Conservation (phyloP, 2,113 vertebrate species). For the Rhipidura dahli region DNA sequence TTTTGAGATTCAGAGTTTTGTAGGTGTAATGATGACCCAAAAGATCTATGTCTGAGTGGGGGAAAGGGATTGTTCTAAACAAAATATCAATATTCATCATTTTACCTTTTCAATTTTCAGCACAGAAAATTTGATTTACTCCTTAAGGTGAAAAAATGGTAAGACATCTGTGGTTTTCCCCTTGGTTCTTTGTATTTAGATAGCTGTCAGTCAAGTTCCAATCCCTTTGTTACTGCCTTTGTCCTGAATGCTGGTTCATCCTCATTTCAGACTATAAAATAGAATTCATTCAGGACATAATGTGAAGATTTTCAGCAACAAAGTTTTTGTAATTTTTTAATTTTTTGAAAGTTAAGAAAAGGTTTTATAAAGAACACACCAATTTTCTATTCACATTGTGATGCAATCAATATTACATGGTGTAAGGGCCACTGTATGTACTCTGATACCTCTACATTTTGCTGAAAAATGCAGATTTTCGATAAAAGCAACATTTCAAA, state of each 20-base stretch:
- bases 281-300: neutral
- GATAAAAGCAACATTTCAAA: neutral
- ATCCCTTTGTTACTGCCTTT: neutral
- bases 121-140: slow-evolving; percentile 68
- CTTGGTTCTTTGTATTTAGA: neutral
- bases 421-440: neutral
- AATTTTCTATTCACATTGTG: neutral
- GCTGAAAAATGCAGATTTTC: neutral
- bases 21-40: neutral
- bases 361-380: neutral
- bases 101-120: slow-evolving; percentile 54
- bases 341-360: neutral
- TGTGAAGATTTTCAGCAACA: neutral
- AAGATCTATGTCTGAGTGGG: neutral
- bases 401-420: neutral
- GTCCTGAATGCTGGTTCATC: neutral
- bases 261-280: neutral
- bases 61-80: neutral
- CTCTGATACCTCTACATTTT: neutral
- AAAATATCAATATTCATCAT: neutral
- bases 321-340: neutral
- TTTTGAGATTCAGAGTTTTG: neutral
- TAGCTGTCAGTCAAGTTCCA: neutral
- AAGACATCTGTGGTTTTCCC: neutral
- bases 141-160: slow-evolving; percentile 73